Evolutionary conservation across 2,113 vertebrate genomes (phyloP).

Genomic region (Phaethon lepturus): DNA sequence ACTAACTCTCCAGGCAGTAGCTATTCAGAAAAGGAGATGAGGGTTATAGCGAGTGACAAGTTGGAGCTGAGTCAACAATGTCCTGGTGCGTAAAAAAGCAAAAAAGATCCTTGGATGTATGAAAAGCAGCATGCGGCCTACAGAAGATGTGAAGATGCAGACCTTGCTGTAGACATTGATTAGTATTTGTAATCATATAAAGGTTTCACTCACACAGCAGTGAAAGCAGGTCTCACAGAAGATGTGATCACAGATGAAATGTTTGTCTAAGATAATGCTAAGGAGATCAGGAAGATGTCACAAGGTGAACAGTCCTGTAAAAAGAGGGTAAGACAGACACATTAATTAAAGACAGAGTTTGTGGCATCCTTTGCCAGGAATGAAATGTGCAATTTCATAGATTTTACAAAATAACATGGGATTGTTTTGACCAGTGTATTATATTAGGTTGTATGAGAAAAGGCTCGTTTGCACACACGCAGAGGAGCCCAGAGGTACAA

Average conservation of each 20-base stretch:
- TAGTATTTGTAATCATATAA: not conserved
- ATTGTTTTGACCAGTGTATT: not conserved
- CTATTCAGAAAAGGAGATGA: not conserved
- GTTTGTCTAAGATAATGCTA: not conserved
- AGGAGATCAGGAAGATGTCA: not conserved
- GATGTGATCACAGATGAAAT: not conserved
- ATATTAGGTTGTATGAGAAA: not conserved
- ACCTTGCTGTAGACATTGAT: not conserved
- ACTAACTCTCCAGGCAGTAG: not conserved
- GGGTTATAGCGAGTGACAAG: not conserved
- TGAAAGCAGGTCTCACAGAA: not conserved
- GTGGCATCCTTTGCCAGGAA: not conserved
- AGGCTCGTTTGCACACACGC: not conserved
- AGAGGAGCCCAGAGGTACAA: not conserved
- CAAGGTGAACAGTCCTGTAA: not conserved
- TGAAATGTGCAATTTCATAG: accelerated
- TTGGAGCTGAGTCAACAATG: not conserved
- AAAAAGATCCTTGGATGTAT: not conserved
- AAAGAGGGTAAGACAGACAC: not conserved
- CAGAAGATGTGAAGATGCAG: not conserved
- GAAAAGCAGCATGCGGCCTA: not conserved
- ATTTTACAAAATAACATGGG: accelerated
- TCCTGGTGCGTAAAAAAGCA: not conserved
- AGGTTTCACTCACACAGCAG: not conserved
- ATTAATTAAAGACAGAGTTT: not conserved